Base-by-base conservation (phyloP, 35 echinoderm and acorn worm genomes). In the Ophiothrix spiculata region DNA sequence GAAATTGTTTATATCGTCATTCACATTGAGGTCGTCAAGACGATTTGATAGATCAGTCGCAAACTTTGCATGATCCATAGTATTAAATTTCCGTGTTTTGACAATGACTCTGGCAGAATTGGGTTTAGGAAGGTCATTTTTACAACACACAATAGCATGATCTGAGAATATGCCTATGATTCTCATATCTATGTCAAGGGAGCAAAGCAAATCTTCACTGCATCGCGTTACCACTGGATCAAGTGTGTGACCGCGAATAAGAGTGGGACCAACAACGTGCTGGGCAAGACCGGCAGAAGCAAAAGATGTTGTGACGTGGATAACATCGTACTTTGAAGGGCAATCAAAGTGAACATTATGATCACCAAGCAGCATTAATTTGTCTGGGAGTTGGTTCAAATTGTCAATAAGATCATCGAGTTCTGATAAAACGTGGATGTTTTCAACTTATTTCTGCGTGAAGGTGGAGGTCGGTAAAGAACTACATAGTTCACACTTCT, bases 61-160 rank as follows among this genome's bases (percentile, higher is more conserved):
- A 38, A 77, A 77, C 33, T 31, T 36, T 35, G 33, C 76, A 77
- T 77, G 75, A 31, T 77, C 75, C 32, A 77, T 77, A 13, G 0
- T 77, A 34, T 36, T n/a, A n/a, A n/a, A n/a, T n/a, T n/a, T n/a
- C n/a, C n/a, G n/a, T n/a, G n/a, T n/a, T n/a, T n/a, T n/a, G n/a
- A n/a, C n/a, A n/a, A n/a, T n/a, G n/a, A n/a, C n/a, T n/a, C n/a
- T n/a, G n/a, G n/a, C n/a, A n/a, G 31, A 3, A 77, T 77, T 31
- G 37, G 76, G 76, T 77, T 77, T 77, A 77, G 0, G 19, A 32
- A 77, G 37, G 76, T 77, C 32, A 77, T 8, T 31, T 77, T 77
- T 77, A 8, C 76, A 77, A 32, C 37, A 35, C n/a, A n/a, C n/a
- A n/a, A n/a, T n/a, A n/a, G n/a, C n/a, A n/a, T n/a, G n/a, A n/a